A percentile compares a stretch with the other conserved stretches of the same genome.
Conservation (phyloP, 2,888 invertebrate genomes). For the Oeneis ivallda region DNA sequence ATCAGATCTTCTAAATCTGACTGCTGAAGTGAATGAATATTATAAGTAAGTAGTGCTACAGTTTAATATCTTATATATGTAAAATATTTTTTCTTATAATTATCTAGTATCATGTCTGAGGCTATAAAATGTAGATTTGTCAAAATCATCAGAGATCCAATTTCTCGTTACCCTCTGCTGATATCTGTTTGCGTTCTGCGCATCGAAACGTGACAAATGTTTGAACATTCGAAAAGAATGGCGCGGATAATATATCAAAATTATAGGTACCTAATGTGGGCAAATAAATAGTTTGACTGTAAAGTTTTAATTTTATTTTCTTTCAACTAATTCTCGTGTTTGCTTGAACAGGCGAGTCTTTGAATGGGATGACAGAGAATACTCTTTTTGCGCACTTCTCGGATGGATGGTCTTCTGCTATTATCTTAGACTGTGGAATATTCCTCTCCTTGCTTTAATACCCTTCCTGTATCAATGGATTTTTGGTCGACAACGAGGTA, state of each 20-base stretch:
- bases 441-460: constrained; percentile 55
- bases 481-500: constrained; percentile 49
- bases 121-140: too few relatives aligned
- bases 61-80: background rate
- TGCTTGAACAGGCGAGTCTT: constrained; percentile 54
- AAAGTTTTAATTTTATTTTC: background rate
- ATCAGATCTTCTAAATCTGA: constrained; percentile 52
- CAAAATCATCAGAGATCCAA: too few relatives aligned
- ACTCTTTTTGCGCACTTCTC: constrained; percentile 49
- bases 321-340: background rate
- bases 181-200: too few relatives aligned
- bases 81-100: background rate
- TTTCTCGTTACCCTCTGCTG: too few relatives aligned
- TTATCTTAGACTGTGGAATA: constrained; percentile 58
- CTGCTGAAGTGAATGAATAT: constrained; percentile 54
- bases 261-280: too few relatives aligned
- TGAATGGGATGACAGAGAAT: constrained; percentile 69
- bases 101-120: too few relatives aligned
- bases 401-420: constrained; percentile 67
- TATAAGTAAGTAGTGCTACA: constrained; percentile 58
- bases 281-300: too few relatives aligned
- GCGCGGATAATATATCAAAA: too few relatives aligned
- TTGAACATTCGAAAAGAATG: too few relatives aligned
- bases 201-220: too few relatives aligned
- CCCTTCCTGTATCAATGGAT: constrained; percentile 60